phyloP scores from a whole-genome alignment of 2,888 invertebrate species.

The Volucella inflata region DNA sequence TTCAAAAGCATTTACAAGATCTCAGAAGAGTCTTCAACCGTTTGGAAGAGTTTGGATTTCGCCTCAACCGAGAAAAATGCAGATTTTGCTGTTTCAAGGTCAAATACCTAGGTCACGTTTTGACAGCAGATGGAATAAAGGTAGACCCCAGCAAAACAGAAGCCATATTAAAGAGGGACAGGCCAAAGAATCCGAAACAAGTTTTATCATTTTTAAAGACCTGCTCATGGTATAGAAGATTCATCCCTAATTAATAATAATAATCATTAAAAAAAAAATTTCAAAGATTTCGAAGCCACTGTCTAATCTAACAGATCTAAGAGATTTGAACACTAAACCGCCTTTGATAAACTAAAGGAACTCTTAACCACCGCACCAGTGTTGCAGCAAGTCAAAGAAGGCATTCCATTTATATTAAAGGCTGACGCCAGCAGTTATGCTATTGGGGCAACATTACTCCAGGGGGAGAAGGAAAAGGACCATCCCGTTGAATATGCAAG shows the following conservation, averaged over 20 bases:
- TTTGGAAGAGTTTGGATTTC: slow-evolving; percentile 18
- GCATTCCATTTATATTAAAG: no score
- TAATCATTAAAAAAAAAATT: no score
- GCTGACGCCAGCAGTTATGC: no score
- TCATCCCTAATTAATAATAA: slow-evolving; percentile 16
- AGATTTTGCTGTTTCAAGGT: slow-evolving; percentile 28
- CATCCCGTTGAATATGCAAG: no score
- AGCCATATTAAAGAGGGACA: neutral
- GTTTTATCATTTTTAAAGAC: slow-evolving; percentile 15
- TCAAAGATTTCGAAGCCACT: no score
- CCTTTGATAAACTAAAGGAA: neutral
- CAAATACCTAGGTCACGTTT: slow-evolving; percentile 4
- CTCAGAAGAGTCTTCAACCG: neutral
- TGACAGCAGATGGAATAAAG: slow-evolving; percentile 20
- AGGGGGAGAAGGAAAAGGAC: no score
- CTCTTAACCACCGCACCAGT: neutral
- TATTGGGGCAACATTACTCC: no score
- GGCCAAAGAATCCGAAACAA: slow-evolving; percentile 25
- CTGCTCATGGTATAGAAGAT: slow-evolving; percentile 14
- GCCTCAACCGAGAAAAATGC: slow-evolving; percentile 9
- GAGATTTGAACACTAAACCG: neutral
- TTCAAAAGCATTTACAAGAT: slow-evolving; percentile 23
- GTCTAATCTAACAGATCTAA: neutral
- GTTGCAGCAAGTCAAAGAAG: no score
- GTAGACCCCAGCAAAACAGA: slow-evolving; percentile 60